These are phyloP conservation scores for Psittacula cyanocephala DNA, from an alignment of 2,113 vertebrate genomes.

Conservation along the genomic window DNA sequence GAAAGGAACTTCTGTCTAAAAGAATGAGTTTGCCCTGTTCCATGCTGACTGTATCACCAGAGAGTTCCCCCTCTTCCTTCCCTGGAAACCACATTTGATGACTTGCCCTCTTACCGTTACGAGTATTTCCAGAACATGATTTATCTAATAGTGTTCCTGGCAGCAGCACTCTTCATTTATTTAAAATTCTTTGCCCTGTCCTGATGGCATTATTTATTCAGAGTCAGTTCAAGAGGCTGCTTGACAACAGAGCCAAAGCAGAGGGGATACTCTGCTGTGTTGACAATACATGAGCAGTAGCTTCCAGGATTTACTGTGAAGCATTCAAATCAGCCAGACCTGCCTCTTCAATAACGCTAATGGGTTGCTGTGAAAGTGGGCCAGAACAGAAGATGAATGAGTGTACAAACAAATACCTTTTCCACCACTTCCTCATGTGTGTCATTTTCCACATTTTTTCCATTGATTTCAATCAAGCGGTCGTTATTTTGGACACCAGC, in stretches of 20 bases:
- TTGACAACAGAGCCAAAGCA: background rate
- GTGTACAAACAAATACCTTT: conserved; percentile 68
- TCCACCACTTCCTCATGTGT: conserved; percentile 83
- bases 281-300: background rate
- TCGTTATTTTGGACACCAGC: conserved; percentile 85
- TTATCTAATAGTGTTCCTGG: background rate
- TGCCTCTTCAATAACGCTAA: background rate
- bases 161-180: background rate
- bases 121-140: background rate
- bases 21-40: background rate
- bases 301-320: background rate
- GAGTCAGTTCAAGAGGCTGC: background rate
- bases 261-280: background rate
- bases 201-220: background rate
- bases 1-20: background rate
- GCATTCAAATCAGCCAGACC: background rate
- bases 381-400: conserved; percentile 2
- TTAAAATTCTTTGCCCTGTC: background rate
- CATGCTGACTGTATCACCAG: background rate
- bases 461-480: conserved; percentile 88
- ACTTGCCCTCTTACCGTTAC: background rate
- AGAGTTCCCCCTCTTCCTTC: background rate
- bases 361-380: background rate
- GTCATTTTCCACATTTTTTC: conserved; percentile 80
- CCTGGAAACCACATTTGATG: background rate